Evolutionary conservation across 2,888 invertebrate species (phyloP).

Genomic region (Callimorpha dominula): DNA sequence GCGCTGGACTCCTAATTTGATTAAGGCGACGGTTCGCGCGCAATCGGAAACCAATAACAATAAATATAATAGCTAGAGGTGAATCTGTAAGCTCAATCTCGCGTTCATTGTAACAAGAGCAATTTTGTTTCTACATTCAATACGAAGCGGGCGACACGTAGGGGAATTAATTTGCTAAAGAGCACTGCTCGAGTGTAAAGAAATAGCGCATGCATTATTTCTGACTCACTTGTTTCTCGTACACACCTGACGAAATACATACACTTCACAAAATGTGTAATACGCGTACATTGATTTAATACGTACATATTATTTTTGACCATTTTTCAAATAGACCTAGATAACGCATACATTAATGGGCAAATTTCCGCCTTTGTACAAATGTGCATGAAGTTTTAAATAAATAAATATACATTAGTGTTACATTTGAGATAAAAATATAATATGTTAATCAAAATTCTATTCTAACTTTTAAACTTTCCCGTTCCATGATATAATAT

Average conservation of each 20-base stretch:
- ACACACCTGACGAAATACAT: slow-evolving; percentile 49
- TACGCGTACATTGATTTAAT: background rate
- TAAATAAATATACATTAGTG: too few species aligned
- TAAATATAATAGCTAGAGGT: slow-evolving; percentile 76
- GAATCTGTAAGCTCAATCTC: slow-evolving; percentile 64
- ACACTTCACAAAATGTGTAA: slow-evolving; percentile 32
- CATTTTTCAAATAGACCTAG: background rate
- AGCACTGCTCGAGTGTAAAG: slow-evolving; percentile 53
- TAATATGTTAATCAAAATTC: background rate
- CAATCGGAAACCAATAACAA: slow-evolving; percentile 78
- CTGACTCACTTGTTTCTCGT: slow-evolving; percentile 46
- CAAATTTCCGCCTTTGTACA: too few species aligned
- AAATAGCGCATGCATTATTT: slow-evolving; percentile 48
- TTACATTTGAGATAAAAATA: background rate
- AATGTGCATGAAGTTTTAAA: too few species aligned
- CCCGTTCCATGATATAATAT: too few species aligned
- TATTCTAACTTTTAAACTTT: too few species aligned
- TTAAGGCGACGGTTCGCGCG: slow-evolving; percentile 73
- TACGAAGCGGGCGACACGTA: slow-evolving; percentile 27
- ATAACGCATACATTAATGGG: background rate
- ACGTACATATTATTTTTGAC: background rate
- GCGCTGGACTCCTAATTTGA: slow-evolving; percentile 79
- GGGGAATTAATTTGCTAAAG: slow-evolving; percentile 62
- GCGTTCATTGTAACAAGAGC: slow-evolving; percentile 54
- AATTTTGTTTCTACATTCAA: slow-evolving; percentile 50